These are phyloP conservation scores for Parotocinclus haroldoi DNA, from an alignment of 2,797 vertebrate species.

Conservation along the genomic window DNA sequence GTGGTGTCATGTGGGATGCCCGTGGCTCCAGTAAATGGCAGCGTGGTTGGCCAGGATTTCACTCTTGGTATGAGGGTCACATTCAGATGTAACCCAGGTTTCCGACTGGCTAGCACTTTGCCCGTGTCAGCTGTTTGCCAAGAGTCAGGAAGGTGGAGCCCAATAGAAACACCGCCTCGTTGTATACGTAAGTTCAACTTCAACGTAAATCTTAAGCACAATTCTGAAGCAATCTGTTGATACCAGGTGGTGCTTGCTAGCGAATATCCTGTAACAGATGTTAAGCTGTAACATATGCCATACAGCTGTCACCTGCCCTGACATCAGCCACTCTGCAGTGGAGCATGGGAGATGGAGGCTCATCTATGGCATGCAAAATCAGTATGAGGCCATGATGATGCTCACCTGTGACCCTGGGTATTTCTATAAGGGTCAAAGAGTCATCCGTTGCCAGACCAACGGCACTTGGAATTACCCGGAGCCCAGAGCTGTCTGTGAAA, in stretches of 20 bases:
- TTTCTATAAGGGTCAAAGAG: slow-evolving; percentile 89
- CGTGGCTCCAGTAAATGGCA: slow-evolving; percentile 82
- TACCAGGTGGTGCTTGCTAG: no score
- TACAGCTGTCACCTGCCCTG: slow-evolving; percentile 87
- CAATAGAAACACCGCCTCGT: slow-evolving; percentile 79
- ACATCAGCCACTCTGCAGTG: slow-evolving; percentile 83
- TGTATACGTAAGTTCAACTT: slow-evolving; percentile 82
- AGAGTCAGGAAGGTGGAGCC: slow-evolving; percentile 87
- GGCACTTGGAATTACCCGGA: slow-evolving; percentile 90
- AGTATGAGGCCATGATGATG: slow-evolving; percentile 92
- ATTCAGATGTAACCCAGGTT: slow-evolving; percentile 88
- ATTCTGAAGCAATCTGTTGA: no score
- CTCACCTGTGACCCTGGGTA: slow-evolving; percentile 95
- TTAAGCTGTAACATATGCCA: slow-evolving; percentile 1
- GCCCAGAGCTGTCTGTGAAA: slow-evolving; percentile 84
- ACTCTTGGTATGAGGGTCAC: slow-evolving; percentile 83
- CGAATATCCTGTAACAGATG: neutral
- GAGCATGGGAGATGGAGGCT: slow-evolving; percentile 94
- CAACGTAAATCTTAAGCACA: no score
- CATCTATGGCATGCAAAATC: slow-evolving; percentile 91
- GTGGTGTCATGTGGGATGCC: slow-evolving; percentile 94
- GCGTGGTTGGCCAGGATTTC: slow-evolving; percentile 89
- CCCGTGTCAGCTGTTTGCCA: slow-evolving; percentile 79
- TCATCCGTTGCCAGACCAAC: slow-evolving; percentile 88
- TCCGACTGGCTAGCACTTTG: slow-evolving; percentile 74